A percentile compares a stretch with the other conserved stretches of the same genome.
These are phyloP conservation scores for Esox lucius DNA, from an alignment of 2,797 vertebrate species.

Conservation along the genomic window DNA sequence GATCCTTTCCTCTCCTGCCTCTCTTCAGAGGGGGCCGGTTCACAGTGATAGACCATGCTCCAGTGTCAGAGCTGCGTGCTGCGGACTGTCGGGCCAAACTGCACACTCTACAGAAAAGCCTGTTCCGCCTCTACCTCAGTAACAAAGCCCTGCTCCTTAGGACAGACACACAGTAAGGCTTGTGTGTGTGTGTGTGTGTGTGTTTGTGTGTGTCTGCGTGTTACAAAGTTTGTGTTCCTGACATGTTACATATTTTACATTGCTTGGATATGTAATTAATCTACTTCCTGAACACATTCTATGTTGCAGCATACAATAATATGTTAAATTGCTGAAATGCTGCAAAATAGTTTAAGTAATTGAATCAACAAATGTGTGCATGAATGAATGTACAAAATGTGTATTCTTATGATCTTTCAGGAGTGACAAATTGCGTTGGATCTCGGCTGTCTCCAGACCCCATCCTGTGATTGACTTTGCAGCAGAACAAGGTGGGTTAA, in stretches of 20 bases:
- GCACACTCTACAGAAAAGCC: constrained; percentile 87
- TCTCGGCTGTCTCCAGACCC: constrained; percentile 86
- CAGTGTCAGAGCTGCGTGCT: constrained; percentile 81
- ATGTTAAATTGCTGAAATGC: no score
- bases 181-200: no score
- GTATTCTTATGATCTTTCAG: constrained; percentile 64
- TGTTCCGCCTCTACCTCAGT: constrained; percentile 85
- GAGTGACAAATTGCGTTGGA: constrained; percentile 96
- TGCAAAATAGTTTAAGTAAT: neutral
- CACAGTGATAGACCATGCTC: constrained; percentile 88
- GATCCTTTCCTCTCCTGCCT: constrained; percentile 4
- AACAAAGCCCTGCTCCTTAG: constrained; percentile 82
- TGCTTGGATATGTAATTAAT: no score
- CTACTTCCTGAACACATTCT: no score
- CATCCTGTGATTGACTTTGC: constrained; percentile 83
- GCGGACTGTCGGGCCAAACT: constrained; percentile 92
- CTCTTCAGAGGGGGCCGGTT: constrained; percentile 80
- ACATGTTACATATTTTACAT: no score
- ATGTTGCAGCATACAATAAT: no score
- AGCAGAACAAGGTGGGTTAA: constrained; percentile 81
- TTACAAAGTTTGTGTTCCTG: no score
- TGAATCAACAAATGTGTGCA: neutral
- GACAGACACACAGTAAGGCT: constrained; percentile 89
- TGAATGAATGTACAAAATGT: neutral
- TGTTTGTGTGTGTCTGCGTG: neutral